Evolutionary conservation across 2,113 vertebrate species (phyloP), one percentile per base, ranked within the genome.

Genomic region (Tupaia chinensis): DNA sequence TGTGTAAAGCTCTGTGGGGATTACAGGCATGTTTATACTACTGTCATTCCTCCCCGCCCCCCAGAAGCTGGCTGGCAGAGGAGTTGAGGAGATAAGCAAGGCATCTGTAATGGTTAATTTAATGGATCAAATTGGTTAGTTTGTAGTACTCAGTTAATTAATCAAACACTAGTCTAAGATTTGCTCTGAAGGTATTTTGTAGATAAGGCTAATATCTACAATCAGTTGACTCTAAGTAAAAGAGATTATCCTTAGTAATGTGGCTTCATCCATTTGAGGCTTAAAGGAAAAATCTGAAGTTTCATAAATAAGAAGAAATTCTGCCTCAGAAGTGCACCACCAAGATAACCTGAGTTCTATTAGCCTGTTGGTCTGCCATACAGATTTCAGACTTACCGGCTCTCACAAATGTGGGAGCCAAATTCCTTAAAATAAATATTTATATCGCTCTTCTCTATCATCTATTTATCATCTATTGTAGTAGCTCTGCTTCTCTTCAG

Each of bases 291-390:
- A 93, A 84, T 16, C 5, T 60, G 22, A 86, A 7, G 4, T 95
- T 86, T 95, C 53, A 16, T 58, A 27, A 74, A 63, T 85, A 66
- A 81, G 56, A 78, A 74, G 29, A 73, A 63, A 89, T 78, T 91
- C 60, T 95, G 65, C 25, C 61, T 72, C 29, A 61, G 56, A 86
- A 91, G 19, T 34, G n/a, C 17, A 44, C 27, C 25, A 72, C n/a
- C 56, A 86, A 11, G 76, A 56, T 25, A n/a, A 9, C 20, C 8
- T 65, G 32, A 3, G 29, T 66, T 95, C 72, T 44, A 44, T n/a
- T 13, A 94, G 60, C 0, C 22, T 93, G 32, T 20, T 72, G 34
- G 2, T 4, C 9, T 34, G 1, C 2, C 4, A 0, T 10, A 60
- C 3, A 66, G 25, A 90, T 72, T 83, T 93, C 19, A 88, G 66